Evolutionary conservation across 1,140 invertebrate genomes (phyloP).

Genomic region (Drosophila fuyamai): DNA sequence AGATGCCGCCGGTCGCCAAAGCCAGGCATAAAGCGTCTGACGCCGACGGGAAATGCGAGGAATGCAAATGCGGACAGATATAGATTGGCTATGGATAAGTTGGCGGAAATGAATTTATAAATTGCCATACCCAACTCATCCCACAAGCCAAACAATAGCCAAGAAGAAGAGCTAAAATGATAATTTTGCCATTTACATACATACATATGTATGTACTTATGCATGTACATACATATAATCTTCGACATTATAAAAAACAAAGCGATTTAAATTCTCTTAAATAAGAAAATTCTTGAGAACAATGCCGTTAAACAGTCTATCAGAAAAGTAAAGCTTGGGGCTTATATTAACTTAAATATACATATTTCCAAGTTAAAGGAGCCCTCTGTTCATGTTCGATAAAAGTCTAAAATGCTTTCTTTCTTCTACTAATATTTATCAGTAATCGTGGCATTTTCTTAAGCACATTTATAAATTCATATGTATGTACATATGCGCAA

Average conservation of each 20-base stretch:
- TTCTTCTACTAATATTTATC: conserved; percentile 14
- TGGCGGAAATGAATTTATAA: conserved; percentile 38
- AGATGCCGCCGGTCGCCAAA: conserved; percentile 24
- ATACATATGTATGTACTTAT: not conserved
- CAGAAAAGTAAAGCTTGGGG: too few relatives aligned
- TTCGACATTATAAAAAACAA: too few relatives aligned
- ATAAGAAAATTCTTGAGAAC: too few relatives aligned
- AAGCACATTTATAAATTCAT: conserved; percentile 1
- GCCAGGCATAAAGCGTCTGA: conserved; percentile 23
- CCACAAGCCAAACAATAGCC: not conserved
- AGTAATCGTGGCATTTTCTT: conserved; percentile 14
- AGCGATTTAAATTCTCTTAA: too few relatives aligned
- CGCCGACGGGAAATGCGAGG: conserved; percentile 43
- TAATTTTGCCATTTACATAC: not conserved
- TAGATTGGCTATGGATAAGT: conserved; percentile 38
- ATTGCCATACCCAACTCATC: conserved; percentile 13
- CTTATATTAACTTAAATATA: too few relatives aligned
- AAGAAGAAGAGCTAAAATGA: too few relatives aligned
- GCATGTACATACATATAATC: too few relatives aligned
- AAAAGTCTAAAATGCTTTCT: too few relatives aligned
- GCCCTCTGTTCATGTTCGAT: too few relatives aligned
- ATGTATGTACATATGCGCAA: conserved; percentile 21
- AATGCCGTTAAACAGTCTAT: too few relatives aligned
- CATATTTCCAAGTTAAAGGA: too few relatives aligned
- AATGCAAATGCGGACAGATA: conserved; percentile 39